Base-by-base conservation (phyloP, 1,140 invertebrate species). In the Penaeus vannamei region DNA sequence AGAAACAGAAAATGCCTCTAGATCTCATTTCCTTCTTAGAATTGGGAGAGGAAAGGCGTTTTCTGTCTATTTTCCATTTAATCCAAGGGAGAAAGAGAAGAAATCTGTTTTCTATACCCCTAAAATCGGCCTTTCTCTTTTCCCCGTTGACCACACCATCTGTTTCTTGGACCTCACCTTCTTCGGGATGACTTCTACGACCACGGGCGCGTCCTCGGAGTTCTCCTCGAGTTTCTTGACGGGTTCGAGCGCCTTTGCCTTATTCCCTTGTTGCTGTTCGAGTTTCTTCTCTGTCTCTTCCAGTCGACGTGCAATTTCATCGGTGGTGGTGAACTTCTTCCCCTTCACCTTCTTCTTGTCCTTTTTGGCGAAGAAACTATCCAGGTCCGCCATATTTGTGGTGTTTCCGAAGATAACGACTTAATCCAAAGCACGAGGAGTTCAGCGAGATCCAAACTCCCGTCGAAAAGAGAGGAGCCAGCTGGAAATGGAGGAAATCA, bases 321-420 rank as follows among this genome's bases (percentile, higher is more conserved):
- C 91, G 22, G 90, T 89, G 20, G 87, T 91, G 20, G 88, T 90
- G 64, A 87, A 90, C 82, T 91, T 91, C 81, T 87, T 90, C 23
- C 90, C 89, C 83, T 91, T 91, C n/a, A 91, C 84, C 83, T 91
- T 91, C 84, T 90, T 91, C 86, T 90, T 90, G 87, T 91, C 90
- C 64, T 90, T 91, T 77, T 90, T 90, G 5, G 90, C 90, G 53
- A 91, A 91, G 66, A 90, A 91, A 89, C 86, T 90, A 60, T 91
- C 90, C 36, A 91, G 84, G 72, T 91, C 89, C n/a, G 89, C 82
- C 90, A 91, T 91, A 23, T 22, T 23, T 53, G 69, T 82, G 69
- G 85, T 42, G 76, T 14, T 61, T 46, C 32, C 19, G 72, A 36
- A 29, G 36, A 77, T 10, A 60, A 22, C 20, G 82, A 60, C 26